Base-by-base conservation (phyloP, 2,888 invertebrate genomes). In the Holacanthella duospinosa region DNA sequence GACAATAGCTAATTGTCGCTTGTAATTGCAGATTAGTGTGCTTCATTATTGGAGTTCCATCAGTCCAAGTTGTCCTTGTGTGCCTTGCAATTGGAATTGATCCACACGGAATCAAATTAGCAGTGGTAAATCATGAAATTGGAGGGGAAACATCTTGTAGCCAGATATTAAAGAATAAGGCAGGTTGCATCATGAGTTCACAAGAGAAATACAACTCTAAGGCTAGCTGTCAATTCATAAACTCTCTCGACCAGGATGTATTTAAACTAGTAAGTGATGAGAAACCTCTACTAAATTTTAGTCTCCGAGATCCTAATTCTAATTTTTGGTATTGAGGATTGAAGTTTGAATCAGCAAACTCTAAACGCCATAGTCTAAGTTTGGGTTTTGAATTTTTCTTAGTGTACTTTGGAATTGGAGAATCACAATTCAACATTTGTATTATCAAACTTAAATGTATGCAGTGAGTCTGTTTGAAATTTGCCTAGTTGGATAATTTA, bases 1-100 rank as follows among this genome's bases (percentile, higher is more conserved):
- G n/a, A n/a, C n/a, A n/a, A n/a, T n/a, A n/a, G n/a, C n/a, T n/a
- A n/a, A n/a, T n/a, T n/a, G n/a, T n/a, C n/a, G n/a, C n/a, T n/a
- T n/a, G n/a, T n/a, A n/a, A n/a, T n/a, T 48, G 4, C 48, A 48
- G 90, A 90, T 86, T 86, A 77, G 81, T 81, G 73, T 26, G 9
- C 6, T 55, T 55, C 55, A 90, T 93, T 75, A 93, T 93, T 77
- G 89, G 90, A 44, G 78, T 93, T 74, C 93, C 93, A n/a, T 89
- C 90, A 43, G 87, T 93, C 85, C 91, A 93, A 79, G 91, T 93
- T 66, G 88, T 93, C 63, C 84, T 93, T 64, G 93, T 93, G 82
- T 93, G 93, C 77, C 79, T 92, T 77, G 93, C 93, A 65, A 92
- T 91, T 70, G 91, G 91, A 56, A 82, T 89, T 28, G 90, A 91